phyloP scores from a whole-genome alignment of 2,113 vertebrate species.

The Pelecanoides urinatrix region DNA sequence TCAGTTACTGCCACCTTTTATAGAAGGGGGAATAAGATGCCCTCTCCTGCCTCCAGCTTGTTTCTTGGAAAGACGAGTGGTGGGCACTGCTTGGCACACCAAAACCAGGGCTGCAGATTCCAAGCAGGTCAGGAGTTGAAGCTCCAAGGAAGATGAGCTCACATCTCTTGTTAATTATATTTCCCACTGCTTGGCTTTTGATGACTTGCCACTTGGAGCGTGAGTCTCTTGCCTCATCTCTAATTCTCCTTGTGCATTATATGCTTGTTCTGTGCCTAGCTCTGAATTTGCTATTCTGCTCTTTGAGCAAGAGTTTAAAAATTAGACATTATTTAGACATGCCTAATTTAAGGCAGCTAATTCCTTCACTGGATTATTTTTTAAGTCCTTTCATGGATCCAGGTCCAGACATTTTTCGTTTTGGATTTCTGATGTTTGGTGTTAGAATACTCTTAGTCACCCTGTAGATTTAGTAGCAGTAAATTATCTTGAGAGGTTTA shows the following conservation, averaged over 20 bases:
- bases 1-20: background rate
- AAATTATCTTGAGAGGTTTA: constrained; percentile 9
- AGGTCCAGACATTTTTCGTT: background rate
- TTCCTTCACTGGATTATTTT: background rate
- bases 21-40: background rate
- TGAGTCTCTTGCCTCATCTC: background rate
- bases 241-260: background rate
- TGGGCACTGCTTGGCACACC: background rate
- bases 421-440: background rate
- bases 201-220: background rate
- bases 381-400: background rate
- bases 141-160: background rate
- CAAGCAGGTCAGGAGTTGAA: background rate
- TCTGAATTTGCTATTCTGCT: background rate
- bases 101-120: background rate
- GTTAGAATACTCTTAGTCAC: background rate
- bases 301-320: background rate
- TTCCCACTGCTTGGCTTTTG: background rate
- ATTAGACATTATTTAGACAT: background rate
- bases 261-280: background rate
- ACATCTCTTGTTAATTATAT: background rate
- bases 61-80: background rate
- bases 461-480: background rate
- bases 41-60: background rate
- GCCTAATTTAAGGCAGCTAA: background rate